A percentile compares a stretch with the other conserved stretches of the same genome.
phyloP scores from a whole-genome alignment of 2,888 invertebrate genomes.

The Heliconius charithonia region DNA sequence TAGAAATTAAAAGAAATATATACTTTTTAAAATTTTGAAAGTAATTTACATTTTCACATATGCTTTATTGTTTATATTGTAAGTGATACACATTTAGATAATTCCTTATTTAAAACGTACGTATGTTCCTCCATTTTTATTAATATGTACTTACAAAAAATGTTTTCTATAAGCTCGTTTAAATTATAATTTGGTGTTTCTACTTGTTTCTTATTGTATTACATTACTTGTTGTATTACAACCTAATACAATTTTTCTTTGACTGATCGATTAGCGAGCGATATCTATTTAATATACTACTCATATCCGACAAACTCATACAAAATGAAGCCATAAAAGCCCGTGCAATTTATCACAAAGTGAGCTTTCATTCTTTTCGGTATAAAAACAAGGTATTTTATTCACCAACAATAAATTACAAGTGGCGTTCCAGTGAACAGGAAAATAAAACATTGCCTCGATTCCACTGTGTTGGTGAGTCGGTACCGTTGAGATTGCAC shows the following conservation, averaged over 20 bases:
- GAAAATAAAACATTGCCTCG: constrained; percentile 70
- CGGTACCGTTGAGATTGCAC: constrained; percentile 34
- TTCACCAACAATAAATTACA: constrained; percentile 62
- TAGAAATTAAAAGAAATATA: no score
- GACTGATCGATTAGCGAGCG: neutral
- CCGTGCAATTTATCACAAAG: constrained; percentile 40
- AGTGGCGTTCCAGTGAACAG: constrained; percentile 73
- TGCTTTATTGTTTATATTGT: no score
- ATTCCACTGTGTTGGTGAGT: constrained; percentile 46
- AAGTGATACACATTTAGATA: no score
- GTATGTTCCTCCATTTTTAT: no score
- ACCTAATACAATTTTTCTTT: constrained; percentile 6
- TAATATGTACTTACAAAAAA: no score
- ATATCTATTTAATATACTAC: neutral
- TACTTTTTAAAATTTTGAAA: no score
- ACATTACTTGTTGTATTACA: no score
- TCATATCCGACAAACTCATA: neutral
- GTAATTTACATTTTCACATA: no score
- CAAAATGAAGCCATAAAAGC: constrained; percentile 39
- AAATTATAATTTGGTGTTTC: neutral
- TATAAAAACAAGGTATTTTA: constrained; percentile 47
- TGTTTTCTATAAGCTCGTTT: neutral
- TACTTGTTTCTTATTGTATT: no score
- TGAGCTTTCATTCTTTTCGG: constrained; percentile 32
- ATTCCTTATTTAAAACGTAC: no score